A percentile compares a stretch with the other conserved stretches of the same genome.
These are phyloP conservation scores for Vanessa cardui DNA, from an alignment of 2,888 invertebrate species.

Conservation along the genomic window DNA sequence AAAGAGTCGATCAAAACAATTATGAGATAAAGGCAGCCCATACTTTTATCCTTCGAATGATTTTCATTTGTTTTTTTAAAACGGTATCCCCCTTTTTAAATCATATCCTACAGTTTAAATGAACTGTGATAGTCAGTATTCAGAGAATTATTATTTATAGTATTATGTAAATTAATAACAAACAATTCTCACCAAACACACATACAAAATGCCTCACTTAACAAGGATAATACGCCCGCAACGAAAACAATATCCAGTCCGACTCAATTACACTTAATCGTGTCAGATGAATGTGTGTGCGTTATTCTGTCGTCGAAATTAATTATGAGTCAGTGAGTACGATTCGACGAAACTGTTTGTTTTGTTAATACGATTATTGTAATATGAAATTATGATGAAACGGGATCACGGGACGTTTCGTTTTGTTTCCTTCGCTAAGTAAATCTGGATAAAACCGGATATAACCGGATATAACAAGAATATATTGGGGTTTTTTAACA, in stretches of 20 bases:
- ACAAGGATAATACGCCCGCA: constrained; percentile 13
- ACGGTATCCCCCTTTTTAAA: too few relatives aligned
- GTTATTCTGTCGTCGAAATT: constrained; percentile 21
- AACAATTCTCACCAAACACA: too few relatives aligned
- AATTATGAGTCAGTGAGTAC: constrained; percentile 19
- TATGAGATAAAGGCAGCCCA: too few relatives aligned
- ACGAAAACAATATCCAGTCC: constrained; percentile 12
- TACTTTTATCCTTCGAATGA: too few relatives aligned
- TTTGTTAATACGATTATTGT: background rate
- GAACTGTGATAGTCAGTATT: too few relatives aligned
- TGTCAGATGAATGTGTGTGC: constrained; percentile 14
- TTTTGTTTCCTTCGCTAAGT: background rate
- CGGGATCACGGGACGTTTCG: constrained; percentile 3
- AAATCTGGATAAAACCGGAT: background rate
- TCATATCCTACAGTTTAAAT: too few relatives aligned
- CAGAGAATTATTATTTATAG: too few relatives aligned
- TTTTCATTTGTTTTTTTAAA: too few relatives aligned
- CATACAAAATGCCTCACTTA: background rate
- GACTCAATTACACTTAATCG: constrained; percentile 30
- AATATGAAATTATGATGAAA: background rate
- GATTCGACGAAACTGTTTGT: constrained; percentile 18
- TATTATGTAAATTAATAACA: too few relatives aligned
- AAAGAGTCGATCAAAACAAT: too few relatives aligned
- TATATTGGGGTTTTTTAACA: too few relatives aligned
- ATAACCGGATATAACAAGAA: too few relatives aligned